These are phyloP conservation scores for Shinisaurus crocodilurus DNA, from an alignment of 2,113 vertebrate genomes.

Conservation along the genomic window DNA sequence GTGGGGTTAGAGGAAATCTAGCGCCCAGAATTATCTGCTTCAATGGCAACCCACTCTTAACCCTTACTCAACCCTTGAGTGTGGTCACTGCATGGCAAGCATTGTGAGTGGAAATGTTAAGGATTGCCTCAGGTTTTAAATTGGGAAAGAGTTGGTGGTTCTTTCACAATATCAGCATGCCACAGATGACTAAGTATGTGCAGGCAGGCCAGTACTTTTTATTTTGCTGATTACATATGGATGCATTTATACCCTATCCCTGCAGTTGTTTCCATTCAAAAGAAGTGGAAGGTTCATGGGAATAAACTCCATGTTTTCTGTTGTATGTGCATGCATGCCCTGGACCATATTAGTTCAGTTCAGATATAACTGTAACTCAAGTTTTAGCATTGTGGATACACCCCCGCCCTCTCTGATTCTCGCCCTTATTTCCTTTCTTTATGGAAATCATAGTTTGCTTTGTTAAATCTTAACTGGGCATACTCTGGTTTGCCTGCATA, in stretches of 20 bases:
- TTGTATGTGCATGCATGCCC: background rate
- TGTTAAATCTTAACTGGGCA: background rate
- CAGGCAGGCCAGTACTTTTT: background rate
- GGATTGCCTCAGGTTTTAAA: background rate
- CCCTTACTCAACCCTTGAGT: too few relatives aligned
- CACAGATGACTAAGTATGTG: background rate
- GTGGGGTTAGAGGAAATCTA: too few relatives aligned
- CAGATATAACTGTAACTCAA: background rate
- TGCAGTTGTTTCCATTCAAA: background rate
- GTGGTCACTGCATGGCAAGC: background rate
- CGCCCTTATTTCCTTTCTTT: background rate
- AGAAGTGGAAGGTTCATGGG: too few relatives aligned
- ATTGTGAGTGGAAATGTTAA: background rate
- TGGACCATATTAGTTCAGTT: background rate
- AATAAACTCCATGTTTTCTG: background rate
- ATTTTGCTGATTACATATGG: background rate
- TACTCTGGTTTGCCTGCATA: background rate
- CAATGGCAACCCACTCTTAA: too few relatives aligned
- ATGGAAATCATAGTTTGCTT: background rate
- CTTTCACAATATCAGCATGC: background rate
- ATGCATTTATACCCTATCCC: background rate
- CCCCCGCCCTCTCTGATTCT: background rate
- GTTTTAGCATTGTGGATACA: background rate
- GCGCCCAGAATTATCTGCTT: too few relatives aligned
- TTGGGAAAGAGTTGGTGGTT: background rate